Evolutionary conservation across 2,888 invertebrate genomes (phyloP).

Genomic region (Desoria tigrina): DNA sequence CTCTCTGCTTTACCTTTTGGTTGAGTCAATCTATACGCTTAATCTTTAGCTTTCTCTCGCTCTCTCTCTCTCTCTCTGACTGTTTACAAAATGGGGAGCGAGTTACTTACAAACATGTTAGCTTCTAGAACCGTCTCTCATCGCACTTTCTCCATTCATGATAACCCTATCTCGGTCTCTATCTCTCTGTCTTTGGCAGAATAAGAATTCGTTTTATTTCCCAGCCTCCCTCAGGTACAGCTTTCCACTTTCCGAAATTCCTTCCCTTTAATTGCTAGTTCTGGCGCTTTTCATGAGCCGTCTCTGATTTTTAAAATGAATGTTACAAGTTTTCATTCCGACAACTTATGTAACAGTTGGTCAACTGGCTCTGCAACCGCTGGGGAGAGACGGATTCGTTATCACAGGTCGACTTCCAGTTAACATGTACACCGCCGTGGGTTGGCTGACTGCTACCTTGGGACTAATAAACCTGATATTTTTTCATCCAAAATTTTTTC

Average conservation of each 20-base stretch:
- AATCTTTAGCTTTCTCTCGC: constrained; percentile 15
- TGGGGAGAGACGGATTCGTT: constrained; percentile 68
- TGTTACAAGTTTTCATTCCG: not conserved
- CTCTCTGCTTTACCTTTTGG: not conserved
- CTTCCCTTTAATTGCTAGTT: not conserved
- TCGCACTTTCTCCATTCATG: not conserved
- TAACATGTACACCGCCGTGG: constrained; percentile 85
- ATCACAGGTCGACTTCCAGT: constrained; percentile 64
- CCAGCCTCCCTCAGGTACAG: not conserved
- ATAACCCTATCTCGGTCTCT: not conserved
- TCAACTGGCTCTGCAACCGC: constrained; percentile 76
- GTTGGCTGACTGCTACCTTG: constrained; percentile 79
- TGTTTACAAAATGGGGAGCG: not conserved
- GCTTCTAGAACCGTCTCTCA: not conserved
- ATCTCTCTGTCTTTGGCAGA: not conserved
- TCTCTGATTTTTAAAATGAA: constrained; percentile 6
- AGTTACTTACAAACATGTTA: not conserved
- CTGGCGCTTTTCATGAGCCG: not conserved
- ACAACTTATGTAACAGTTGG: constrained; percentile 60
- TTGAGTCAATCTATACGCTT: constrained; percentile 16
- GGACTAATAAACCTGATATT: constrained; percentile 71
- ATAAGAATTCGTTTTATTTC: not conserved
- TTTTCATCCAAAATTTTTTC: constrained; percentile 74
- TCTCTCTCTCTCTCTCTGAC: not conserved
- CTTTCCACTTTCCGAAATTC: not conserved